Conservation (phyloP, 2,888 invertebrate genomes). For the Nymphalis polychloros region DNA sequence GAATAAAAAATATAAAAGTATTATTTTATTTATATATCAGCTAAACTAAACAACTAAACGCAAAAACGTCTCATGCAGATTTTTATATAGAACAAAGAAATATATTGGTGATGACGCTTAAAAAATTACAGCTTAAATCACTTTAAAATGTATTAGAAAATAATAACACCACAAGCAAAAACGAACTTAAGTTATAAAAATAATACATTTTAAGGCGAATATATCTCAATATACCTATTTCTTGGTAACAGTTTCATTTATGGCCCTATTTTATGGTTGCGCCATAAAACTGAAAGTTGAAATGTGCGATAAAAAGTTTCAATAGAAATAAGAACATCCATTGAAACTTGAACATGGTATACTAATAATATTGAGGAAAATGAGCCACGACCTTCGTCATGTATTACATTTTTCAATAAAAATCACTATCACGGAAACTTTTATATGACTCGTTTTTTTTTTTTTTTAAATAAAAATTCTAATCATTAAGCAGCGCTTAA, state of each 20-base stretch:
- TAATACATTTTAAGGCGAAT: slow-evolving; percentile 5
- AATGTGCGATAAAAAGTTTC: slow-evolving; percentile 32
- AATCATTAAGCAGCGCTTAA: too few relatives aligned
- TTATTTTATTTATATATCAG: too few relatives aligned
- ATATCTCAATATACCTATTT: slow-evolving; percentile 2
- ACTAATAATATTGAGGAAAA: slow-evolving; percentile 22
- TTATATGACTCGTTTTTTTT: too few relatives aligned
- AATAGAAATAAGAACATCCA: slow-evolving; percentile 29
- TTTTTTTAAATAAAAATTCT: too few relatives aligned
- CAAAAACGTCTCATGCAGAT: too few relatives aligned
- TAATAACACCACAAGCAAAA: too few relatives aligned
- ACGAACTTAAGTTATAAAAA: neutral
- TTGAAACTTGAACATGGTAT: slow-evolving; percentile 26
- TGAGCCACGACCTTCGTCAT: slow-evolving; percentile 1
- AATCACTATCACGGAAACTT: neutral
- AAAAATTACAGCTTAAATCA: too few relatives aligned
- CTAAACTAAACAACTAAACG: too few relatives aligned
- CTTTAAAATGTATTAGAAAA: too few relatives aligned
- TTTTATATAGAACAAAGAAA: too few relatives aligned
- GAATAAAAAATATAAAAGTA: too few relatives aligned
- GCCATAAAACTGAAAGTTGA: slow-evolving; percentile 29
- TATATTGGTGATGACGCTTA: too few relatives aligned
- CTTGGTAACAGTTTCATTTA: slow-evolving; percentile 20
- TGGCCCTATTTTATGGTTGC: slow-evolving; percentile 17
- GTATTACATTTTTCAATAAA: neutral